These are phyloP conservation scores for Thermophis baileyi DNA, from an alignment of 2,113 vertebrate genomes.

Conservation along the genomic window DNA sequence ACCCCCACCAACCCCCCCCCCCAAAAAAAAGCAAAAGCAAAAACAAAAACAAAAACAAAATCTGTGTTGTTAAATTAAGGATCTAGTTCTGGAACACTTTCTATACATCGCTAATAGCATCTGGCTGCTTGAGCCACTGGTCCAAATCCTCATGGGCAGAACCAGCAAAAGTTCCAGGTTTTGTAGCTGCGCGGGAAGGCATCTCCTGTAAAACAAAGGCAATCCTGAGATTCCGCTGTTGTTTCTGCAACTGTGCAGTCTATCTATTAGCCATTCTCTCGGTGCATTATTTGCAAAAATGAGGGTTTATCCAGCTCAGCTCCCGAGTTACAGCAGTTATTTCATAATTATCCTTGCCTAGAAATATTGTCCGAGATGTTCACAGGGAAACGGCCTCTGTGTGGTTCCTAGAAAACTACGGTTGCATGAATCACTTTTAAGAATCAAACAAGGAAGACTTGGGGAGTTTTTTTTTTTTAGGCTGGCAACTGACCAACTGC, in stretches of 20 bases:
- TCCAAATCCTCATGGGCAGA: accelerated
- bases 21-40: neutral
- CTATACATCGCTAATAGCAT: accelerated
- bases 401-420: neutral
- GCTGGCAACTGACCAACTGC: neutral
- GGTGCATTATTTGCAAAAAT: neutral
- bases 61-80: conserved; percentile 3
- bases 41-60: neutral
- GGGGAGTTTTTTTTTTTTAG: neutral
- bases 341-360: neutral
- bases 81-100: neutral
- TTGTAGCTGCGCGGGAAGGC: neutral
- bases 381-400: neutral
- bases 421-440: neutral
- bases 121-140: neutral
- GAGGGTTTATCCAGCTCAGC: neutral
- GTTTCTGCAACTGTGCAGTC: neutral
- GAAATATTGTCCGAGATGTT: neutral
- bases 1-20: neutral
- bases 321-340: too few relatives aligned
- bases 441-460: neutral
- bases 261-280: neutral
- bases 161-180: neutral
- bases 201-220: conserved; percentile 27
- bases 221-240: neutral